A percentile compares a stretch with the other conserved stretches of the same genome.
Evolutionary conservation across 2,113 vertebrate species (phyloP).

Genomic region (Leuciscus idus): DNA sequence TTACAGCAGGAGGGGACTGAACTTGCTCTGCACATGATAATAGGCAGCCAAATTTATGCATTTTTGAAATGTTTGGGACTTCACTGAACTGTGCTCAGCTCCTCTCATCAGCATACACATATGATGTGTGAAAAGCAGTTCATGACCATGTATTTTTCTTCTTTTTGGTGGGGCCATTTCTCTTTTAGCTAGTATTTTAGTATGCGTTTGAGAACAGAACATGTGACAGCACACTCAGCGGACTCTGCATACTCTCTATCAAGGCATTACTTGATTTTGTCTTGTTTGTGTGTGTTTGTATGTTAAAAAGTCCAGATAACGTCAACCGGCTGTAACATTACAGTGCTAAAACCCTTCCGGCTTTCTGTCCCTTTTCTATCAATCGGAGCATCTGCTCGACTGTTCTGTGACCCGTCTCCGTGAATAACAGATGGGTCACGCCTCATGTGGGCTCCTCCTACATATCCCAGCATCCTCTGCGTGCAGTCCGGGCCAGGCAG

Average conservation of each 20-base stretch:
- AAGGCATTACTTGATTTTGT: conserved; percentile 29
- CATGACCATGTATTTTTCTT: not conserved
- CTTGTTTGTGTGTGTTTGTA: conserved; percentile 24
- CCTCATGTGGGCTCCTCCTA: conserved; percentile 18
- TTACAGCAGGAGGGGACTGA: not conserved
- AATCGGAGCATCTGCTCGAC: not conserved
- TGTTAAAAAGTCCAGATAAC: not conserved
- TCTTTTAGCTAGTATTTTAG: conserved; percentile 1
- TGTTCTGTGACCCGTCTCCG: not conserved
- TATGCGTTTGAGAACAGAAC: not conserved
- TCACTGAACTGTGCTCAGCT: not conserved
- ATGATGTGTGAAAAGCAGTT: not conserved
- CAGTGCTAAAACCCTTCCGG: conserved; percentile 15
- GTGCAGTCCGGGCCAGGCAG: conserved; percentile 12
- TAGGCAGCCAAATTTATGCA: not conserved
- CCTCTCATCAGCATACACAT: not conserved
- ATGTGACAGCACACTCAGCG: not conserved
- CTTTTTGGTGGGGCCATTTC: not conserved
- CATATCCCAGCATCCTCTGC: conserved; percentile 19
- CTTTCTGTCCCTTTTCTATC: not conserved
- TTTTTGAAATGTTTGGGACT: conserved; percentile 1
- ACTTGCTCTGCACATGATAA: not conserved
- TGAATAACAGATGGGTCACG: not conserved
- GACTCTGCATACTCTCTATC: conserved; percentile 12
- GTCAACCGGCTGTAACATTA: conserved; percentile 37